phyloP scores from a whole-genome alignment of 2,113 vertebrate species.

The Upupa epops region DNA sequence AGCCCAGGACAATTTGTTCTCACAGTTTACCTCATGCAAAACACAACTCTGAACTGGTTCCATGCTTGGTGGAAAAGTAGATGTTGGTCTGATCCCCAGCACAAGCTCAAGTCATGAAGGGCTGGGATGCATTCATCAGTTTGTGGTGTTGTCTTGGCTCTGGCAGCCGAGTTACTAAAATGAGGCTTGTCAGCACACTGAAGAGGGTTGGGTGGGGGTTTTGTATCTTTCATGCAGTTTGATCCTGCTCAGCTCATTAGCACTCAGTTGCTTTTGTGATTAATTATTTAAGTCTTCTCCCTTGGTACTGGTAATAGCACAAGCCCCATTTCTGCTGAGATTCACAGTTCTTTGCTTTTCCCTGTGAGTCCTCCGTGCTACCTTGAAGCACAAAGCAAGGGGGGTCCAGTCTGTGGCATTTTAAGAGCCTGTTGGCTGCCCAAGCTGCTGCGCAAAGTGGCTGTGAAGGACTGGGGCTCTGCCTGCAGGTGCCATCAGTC shows the following conservation, averaged over 20 bases:
- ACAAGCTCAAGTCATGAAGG: neutral
- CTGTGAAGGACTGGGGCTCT: rapidly evolving
- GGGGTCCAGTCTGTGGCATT: neutral
- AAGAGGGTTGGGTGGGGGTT: neutral
- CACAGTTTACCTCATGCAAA: neutral
- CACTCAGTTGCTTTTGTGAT: slow-evolving; percentile 69
- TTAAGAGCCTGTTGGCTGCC: rapidly evolving
- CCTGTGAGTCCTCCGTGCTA: neutral
- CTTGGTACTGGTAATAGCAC: neutral
- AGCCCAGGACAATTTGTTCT: neutral
- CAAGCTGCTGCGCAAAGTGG: rapidly evolving
- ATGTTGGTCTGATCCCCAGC: neutral
- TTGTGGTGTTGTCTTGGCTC: neutral
- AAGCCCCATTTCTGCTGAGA: slow-evolving; percentile 64
- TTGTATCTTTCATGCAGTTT: slow-evolving; percentile 68
- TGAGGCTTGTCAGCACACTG: slow-evolving; percentile 3
- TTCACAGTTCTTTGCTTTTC: slow-evolving; percentile 41
- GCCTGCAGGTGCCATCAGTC: rapidly evolving
- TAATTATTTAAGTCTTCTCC: slow-evolving; percentile 73
- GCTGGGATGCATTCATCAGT: neutral
- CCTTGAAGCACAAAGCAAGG: neutral
- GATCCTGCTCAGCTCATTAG: slow-evolving; percentile 62
- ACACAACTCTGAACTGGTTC: neutral
- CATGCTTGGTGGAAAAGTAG: neutral
- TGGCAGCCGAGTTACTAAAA: neutral